These are phyloP conservation scores for Pilophorus perplexus DNA, from an alignment of 2,888 invertebrate genomes.

Conservation along the genomic window DNA sequence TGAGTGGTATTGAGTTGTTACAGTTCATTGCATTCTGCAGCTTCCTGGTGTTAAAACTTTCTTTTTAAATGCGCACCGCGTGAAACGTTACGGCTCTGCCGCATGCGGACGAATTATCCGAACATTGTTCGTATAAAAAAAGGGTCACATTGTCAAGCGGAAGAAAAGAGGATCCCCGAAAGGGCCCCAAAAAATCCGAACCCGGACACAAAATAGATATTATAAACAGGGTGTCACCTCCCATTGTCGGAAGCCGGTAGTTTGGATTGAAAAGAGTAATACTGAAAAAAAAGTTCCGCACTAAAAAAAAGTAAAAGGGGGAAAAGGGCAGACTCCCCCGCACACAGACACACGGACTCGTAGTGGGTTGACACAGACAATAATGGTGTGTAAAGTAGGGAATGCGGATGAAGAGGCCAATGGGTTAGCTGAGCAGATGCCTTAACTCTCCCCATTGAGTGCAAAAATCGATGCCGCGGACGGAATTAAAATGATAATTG, in stretches of 20 bases:
- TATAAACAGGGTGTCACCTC: conserved; percentile 22
- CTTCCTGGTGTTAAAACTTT: too few species aligned
- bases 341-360: too few species aligned
- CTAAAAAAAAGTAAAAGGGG: neutral
- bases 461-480: conserved; percentile 41
- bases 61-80: too few species aligned
- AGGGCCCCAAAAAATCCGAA: too few species aligned
- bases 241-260: conserved; percentile 14
- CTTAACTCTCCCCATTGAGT: conserved; percentile 20
- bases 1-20: too few species aligned
- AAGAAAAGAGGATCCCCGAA: too few species aligned
- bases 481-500: conserved; percentile 46
- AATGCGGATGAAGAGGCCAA: conserved; percentile 30
- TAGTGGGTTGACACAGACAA: conserved; percentile 22
- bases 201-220: conserved; percentile 15
- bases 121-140: too few species aligned
- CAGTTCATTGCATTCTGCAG: too few species aligned
- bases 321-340: conserved; percentile 13
- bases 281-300: conserved; percentile 6
- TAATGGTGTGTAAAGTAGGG: conserved; percentile 13
- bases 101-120: too few species aligned
- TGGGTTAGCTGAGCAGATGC: conserved; percentile 33
- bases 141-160: too few species aligned
- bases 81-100: too few species aligned
- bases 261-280: conserved; percentile 8